Evolutionary conservation across 1,140 invertebrate species (phyloP), one percentile per base, ranked within the genome.

Genomic region (Wasmannia auropunctata): DNA sequence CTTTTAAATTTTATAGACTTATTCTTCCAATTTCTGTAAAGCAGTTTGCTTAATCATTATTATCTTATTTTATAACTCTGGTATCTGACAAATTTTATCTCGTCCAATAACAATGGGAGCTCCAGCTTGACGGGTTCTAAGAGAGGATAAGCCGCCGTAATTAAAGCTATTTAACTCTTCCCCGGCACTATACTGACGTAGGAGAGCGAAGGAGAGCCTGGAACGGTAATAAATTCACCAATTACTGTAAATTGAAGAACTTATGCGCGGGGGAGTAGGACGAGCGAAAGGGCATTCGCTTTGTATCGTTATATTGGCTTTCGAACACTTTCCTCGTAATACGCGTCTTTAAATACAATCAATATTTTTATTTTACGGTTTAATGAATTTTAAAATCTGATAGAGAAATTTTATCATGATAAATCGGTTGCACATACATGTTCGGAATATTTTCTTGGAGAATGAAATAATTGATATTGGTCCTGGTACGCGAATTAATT

Each of bases 211-310:
- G n/a, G n/a, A n/a, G 89, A 60, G 10, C 63, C 58, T 67, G 58
- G 77, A 89, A 87, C 75, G 54, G 72, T 89, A 91, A 91, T 92
- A 91, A 92, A 92, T 91, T 87, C 77, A 88, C 56, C 89, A 92
- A 92, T 92, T 91, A 87, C 75, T 31, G 67, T 76, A 87, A 89
- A 91, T 92, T 91, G 84, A 83, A 86, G 83, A 87, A 87, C 76
- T 84, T 77, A 46, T n/a, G 31, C 37, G 31, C 67, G 43, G 22
- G 51, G 54, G 49, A 67, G 31, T 69, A 58, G 25, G 40, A 40
- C 19, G 25, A 28, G 63, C 34, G 65, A 67, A 89, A 87, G 80
- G 62, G 16, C 28, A 77, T 76, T 88, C 80, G 69, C 63, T 88
- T 76, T 65, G 14, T 67, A 65, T 60, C n/a, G 31, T n/a, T 11